Conservation (phyloP, 2,797 vertebrate genomes). For the Myotis myotis region DNA sequence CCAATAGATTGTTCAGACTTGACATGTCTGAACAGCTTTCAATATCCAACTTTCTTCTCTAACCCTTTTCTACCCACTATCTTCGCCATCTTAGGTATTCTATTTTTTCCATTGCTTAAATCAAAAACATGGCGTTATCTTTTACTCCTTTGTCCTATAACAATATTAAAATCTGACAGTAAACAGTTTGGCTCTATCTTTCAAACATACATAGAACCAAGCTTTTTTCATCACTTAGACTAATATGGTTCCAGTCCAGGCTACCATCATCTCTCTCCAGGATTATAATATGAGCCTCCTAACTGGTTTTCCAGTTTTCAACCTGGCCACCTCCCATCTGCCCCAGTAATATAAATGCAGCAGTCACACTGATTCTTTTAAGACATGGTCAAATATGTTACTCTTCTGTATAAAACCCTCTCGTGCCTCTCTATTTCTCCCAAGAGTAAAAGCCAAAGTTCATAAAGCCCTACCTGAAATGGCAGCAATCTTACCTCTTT, state of each 20-base stretch:
- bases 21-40: not conserved
- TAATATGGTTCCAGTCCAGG: not conserved
- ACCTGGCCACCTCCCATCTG: not conserved
- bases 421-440: not conserved
- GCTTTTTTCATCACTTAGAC: not conserved
- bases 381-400: not conserved
- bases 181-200: not conserved
- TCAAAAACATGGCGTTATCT: not conserved
- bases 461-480: not conserved
- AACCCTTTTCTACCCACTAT: not conserved
- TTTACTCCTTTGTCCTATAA: not conserved
- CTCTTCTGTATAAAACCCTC: not conserved
- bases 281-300: not conserved
- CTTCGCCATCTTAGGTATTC: not conserved
- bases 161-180: not conserved
- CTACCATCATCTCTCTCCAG: not conserved
- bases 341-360: not conserved
- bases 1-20: not conserved
- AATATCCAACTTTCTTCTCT: not conserved
- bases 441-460: not conserved
- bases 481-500: not conserved
- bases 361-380: not conserved
- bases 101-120: not conserved
- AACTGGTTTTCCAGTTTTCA: not conserved
- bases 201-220: not conserved